Evolutionary conservation across 2,888 invertebrate species (phyloP).

Genomic region (Deilephila porcellus): DNA sequence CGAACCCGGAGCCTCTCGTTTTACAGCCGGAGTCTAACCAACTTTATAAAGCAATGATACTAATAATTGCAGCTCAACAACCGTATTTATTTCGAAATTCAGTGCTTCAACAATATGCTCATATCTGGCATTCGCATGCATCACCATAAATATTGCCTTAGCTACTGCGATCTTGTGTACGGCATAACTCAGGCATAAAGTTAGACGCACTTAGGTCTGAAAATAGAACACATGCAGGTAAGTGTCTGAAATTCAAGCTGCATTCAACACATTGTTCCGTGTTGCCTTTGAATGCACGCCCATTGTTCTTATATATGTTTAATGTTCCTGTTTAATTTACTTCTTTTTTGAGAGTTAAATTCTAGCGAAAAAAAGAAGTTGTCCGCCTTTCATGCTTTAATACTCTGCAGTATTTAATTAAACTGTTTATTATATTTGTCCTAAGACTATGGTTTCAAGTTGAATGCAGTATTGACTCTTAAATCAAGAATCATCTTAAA

Average conservation of each 20-base stretch:
- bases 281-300: background rate
- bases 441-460: no score
- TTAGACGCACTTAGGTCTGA: slow-evolving; percentile 13
- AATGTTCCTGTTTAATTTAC: slow-evolving; percentile 3
- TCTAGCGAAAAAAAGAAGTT: background rate
- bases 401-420: no score
- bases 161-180: background rate
- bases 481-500: no score
- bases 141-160: background rate
- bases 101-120: background rate
- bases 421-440: no score
- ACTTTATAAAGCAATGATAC: no score
- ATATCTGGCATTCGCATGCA: background rate
- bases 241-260: slow-evolving; percentile 20
- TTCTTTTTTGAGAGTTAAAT: background rate
- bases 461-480: no score
- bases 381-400: no score
- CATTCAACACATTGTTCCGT: slow-evolving; percentile 1
- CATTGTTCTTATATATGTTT: background rate
- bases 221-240: slow-evolving; percentile 17
- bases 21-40: no score
- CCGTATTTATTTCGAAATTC: no score
- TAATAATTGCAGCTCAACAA: no score
- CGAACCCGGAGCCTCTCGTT: no score
- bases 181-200: background rate